phyloP scores from a whole-genome alignment of 2,113 vertebrate genomes.

The Corvus cornix region DNA sequence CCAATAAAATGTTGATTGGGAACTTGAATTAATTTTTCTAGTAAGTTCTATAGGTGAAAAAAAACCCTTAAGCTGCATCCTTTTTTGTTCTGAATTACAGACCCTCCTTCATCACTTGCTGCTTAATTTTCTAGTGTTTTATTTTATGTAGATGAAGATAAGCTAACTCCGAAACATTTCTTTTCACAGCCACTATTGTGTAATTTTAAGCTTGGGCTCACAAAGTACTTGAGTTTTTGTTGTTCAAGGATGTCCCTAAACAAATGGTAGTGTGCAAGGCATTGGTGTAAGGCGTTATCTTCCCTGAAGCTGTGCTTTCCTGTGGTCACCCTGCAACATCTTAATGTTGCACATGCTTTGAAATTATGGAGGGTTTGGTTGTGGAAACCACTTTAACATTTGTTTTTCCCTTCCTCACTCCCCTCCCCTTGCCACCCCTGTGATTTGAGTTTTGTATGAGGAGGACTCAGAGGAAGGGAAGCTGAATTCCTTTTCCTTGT shows the following conservation, averaged over 20 bases:
- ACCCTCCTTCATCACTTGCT: not conserved
- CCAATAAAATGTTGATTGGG: not conserved
- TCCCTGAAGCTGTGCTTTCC: not conserved
- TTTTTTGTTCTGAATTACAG: not conserved
- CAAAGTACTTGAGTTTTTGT: not conserved
- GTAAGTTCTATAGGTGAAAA: not conserved
- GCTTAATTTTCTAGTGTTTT: not conserved
- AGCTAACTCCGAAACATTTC: not conserved
- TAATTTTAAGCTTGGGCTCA: not conserved
- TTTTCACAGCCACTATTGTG: not conserved
- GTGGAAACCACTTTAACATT: not conserved
- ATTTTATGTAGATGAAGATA: not conserved
- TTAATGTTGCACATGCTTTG: not conserved
- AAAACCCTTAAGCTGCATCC: not conserved
- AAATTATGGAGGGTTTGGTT: not conserved
- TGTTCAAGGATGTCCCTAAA: not conserved
- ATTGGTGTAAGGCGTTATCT: not conserved
- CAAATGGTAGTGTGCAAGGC: not conserved
- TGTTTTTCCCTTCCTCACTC: conserved; percentile 10
- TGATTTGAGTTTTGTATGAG: conserved; percentile 53
- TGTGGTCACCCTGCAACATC: not conserved
- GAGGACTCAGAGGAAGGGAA: conserved; percentile 50
- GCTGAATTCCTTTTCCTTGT: conserved; percentile 58
- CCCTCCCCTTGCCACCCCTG: conserved; percentile 23
- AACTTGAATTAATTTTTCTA: not conserved